phyloP scores from a whole-genome alignment of 2,797 vertebrate species.

The Molossus molossus region DNA sequence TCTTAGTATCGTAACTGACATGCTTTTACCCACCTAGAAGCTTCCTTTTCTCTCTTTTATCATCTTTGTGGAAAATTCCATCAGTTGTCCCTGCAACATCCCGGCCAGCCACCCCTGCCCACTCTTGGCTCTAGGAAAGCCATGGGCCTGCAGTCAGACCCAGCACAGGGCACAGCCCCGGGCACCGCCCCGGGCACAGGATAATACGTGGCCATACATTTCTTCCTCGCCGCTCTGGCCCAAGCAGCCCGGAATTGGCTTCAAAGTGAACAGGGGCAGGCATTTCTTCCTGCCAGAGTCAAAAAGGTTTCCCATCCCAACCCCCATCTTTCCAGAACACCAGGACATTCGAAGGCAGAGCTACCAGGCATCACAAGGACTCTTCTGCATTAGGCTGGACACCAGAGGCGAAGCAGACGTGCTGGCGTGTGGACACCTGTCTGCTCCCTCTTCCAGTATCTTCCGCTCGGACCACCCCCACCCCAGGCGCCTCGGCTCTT shows the following conservation, averaged over 20 bases:
- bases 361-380: background rate
- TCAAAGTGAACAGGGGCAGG: background rate
- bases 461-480: background rate
- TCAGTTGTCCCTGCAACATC: accelerated
- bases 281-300: background rate
- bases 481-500: background rate
- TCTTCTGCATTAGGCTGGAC: accelerated
- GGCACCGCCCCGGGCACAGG: background rate
- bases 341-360: constrained; percentile 1
- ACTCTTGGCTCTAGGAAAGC: background rate
- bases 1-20: background rate
- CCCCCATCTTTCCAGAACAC: background rate
- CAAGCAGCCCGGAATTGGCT: background rate
- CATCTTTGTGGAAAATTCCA: background rate
- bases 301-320: background rate
- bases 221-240: background rate
- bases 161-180: background rate
- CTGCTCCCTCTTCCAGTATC: background rate
- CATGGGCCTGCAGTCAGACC: background rate
- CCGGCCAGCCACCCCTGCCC: background rate
- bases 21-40: background rate
- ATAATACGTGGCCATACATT: background rate
- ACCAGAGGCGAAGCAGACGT: background rate
- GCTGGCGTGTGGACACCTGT: background rate
- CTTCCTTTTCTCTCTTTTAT: background rate